Base-by-base conservation (phyloP, 1,140 invertebrate species). In the Heterodera schachtii region DNA sequence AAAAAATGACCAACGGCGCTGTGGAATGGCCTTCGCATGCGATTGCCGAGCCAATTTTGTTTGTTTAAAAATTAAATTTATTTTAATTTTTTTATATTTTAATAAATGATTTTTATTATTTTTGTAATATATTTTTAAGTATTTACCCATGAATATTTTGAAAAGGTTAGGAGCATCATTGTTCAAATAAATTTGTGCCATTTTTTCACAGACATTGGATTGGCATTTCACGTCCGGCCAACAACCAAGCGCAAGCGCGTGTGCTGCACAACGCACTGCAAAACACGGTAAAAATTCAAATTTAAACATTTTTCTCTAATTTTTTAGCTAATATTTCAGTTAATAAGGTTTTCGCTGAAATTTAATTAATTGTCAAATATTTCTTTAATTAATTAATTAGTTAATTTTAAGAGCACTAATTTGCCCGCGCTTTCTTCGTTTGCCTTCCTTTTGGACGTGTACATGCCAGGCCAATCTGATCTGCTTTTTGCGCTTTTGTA, bases 401-500 rank as follows among this genome's bases (percentile, higher is more conserved):
- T 60, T 16, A 60, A 19, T 19, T 64, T 64, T 64, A n/a, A 64
- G 57, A 64, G 57, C 57, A 19, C 57, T 13, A 5, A 16, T 64
- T 19, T 19, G 57, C 57, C 57, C 4, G 13, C 57, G 11, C 19
- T 64, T 11, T 64, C 57, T 5, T 64, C 57, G 16, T 3, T 64
- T 19, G 57, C 13, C 57, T 64, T 64, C 57, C 16, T 64, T 1
- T 64, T 64, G 13, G 57, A 64, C 57, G 57, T 64, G 11, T 64
- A 64, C 57, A 64, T 64, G 19, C 57, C 57, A 0, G 16, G 57
- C 16, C 57, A 64, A 64, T 19, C 57, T 19, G 57, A 64, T 5
- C 57, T 64, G 57, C 57, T 64, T 13, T 64, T 64, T 64, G 57
- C 57, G 16, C 57, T 64, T 64, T 64, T 64, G 57, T 64, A 64